These are phyloP conservation scores for Melipona beecheii DNA, from an alignment of 2,888 invertebrate species.

Conservation along the genomic window DNA sequence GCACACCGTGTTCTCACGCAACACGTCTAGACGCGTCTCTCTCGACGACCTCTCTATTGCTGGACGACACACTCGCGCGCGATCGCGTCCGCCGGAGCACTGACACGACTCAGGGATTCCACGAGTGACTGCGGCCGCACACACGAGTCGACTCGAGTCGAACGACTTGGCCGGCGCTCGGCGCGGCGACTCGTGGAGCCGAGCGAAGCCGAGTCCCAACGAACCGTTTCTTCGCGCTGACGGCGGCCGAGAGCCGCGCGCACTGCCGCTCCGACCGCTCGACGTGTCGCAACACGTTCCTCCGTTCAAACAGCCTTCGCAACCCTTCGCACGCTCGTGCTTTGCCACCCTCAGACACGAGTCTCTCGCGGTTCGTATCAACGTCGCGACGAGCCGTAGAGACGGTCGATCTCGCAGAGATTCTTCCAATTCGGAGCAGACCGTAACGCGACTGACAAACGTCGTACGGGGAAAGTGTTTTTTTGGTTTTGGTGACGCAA, in stretches of 20 bases:
- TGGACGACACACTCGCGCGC: constrained; percentile 65
- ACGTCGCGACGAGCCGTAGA: too few species aligned
- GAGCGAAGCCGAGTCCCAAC: constrained; percentile 56
- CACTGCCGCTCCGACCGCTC: constrained; percentile 60
- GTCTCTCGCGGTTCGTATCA: too few species aligned
- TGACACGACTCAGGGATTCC: constrained; percentile 71
- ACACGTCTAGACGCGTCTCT: too few species aligned
- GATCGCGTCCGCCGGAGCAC: constrained; percentile 77
- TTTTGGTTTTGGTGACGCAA: too few species aligned
- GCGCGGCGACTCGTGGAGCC: constrained; percentile 54
- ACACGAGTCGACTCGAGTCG: constrained; percentile 59
- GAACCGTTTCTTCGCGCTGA: constrained; percentile 50
- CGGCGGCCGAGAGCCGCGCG: constrained; percentile 25
- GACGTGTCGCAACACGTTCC: constrained; percentile 20
- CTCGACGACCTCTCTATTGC: not conserved
- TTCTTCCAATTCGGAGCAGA: too few species aligned
- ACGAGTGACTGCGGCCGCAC: constrained; percentile 66
- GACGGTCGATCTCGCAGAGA: too few species aligned
- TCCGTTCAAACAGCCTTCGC: too few species aligned
- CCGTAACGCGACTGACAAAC: too few species aligned
- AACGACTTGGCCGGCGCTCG: constrained; percentile 52
- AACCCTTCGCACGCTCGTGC: not conserved
- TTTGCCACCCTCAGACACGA: too few species aligned
- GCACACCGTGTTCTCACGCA: not conserved
- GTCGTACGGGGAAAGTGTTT: too few species aligned